Conservation (phyloP, 2,888 invertebrate genomes). For the Venusia cambrica region DNA sequence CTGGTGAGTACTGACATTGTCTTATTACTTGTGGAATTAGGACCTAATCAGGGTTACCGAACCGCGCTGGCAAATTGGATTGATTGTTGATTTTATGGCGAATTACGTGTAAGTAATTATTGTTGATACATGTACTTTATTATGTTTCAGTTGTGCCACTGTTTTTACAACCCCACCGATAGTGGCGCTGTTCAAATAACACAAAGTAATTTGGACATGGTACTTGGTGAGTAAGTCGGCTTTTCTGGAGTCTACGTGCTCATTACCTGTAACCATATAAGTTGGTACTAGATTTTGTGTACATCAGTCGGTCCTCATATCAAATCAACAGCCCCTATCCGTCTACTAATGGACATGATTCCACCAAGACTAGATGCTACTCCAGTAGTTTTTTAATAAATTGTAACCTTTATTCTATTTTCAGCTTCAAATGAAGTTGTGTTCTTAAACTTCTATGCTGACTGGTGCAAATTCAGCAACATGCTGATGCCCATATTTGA, state of each 20-base stretch:
- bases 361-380: too few relatives aligned
- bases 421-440: conserved; percentile 97
- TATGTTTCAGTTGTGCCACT: conserved; percentile 74
- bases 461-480: conserved; percentile 99
- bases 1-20: conserved; percentile 53
- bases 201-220: conserved; percentile 90
- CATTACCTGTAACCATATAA: not conserved
- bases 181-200: conserved; percentile 92
- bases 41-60: conserved; percentile 8
- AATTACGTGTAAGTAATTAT: conserved; percentile 59
- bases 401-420: conserved; percentile 47
- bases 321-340: too few relatives aligned
- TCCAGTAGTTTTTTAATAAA: too few relatives aligned
- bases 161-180: conserved; percentile 88
- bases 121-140: conserved; percentile 47
- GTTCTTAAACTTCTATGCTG: conserved; percentile 99
- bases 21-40: not conserved
- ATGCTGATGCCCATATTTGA: conserved; percentile 97
- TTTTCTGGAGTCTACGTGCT: conserved; percentile 27
- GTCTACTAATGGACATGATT: too few relatives aligned
- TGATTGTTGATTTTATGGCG: conserved; percentile 64
- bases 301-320: too few relatives aligned
- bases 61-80: conserved; percentile 32
- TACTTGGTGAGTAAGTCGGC: conserved; percentile 84
- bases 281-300: too few relatives aligned